Evolutionary conservation across 2,113 vertebrate species (phyloP).

Genomic region (Nansenia antarctica): DNA sequence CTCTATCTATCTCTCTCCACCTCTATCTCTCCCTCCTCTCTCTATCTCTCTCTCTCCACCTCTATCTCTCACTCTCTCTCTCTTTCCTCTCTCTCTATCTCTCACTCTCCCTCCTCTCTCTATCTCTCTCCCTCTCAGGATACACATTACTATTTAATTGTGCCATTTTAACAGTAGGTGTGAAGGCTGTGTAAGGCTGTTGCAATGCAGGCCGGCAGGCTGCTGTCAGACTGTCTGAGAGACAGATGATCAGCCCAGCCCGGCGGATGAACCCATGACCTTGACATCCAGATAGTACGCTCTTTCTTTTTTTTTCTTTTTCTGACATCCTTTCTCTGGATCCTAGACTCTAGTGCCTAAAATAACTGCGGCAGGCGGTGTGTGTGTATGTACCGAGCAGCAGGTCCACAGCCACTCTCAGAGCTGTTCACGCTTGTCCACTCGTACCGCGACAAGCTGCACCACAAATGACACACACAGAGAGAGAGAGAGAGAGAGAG

Average conservation of each 20-base stretch:
- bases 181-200: conserved; percentile 24
- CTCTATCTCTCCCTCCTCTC: no score
- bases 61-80: background rate
- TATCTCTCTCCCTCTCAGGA: conserved; percentile 13
- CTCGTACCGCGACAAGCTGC: background rate
- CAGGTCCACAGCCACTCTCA: background rate
- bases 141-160: conserved; percentile 42
- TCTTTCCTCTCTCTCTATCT: background rate
- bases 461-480: background rate
- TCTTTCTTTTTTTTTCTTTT: conserved; percentile 17
- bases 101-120: background rate
- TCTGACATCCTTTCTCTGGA: background rate
- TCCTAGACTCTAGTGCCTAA: conserved; percentile 7
- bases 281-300: conserved; percentile 7
- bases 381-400: background rate
- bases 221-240: conserved; percentile 27
- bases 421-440: background rate
- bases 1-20: no score
- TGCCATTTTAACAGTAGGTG: conserved; percentile 40
- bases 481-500: no score
- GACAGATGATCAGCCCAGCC: background rate
- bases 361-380: conserved; percentile 12
- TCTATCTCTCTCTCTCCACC: no score
- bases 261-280: conserved; percentile 5
- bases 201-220: no score